phyloP scores from a whole-genome alignment of 2,113 vertebrate genomes.

The Asarcornis scutulata region DNA sequence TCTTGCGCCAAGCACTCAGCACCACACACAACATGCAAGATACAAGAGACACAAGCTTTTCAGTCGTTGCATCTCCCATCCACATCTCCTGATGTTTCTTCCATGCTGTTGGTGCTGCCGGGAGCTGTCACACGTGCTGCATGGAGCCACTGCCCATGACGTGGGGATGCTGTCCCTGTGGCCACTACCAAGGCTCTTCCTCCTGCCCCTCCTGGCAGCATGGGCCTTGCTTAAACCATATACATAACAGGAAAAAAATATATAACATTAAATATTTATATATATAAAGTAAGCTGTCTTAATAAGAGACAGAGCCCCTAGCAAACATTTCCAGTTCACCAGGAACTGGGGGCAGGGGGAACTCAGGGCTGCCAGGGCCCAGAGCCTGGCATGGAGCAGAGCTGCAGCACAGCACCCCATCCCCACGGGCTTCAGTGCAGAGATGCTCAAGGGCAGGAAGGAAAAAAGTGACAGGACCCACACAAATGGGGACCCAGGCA shows the following conservation, averaged over 20 bases:
- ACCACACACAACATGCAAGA: too few relatives aligned
- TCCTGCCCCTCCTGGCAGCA: neutral
- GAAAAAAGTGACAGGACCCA: accelerated
- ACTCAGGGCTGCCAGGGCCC: neutral
- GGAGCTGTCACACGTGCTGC: neutral
- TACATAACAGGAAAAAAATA: accelerated
- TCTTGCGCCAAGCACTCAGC: neutral
- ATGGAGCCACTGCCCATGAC: accelerated
- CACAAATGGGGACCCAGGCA: neutral
- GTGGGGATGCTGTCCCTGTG: neutral
- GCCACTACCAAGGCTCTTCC: neutral
- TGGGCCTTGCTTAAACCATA: neutral
- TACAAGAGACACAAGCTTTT: neutral
- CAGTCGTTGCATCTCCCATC: neutral
- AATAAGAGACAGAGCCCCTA: neutral
- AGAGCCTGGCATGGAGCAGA: too few relatives aligned
- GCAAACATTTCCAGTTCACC: neutral
- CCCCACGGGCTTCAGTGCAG: too few relatives aligned
- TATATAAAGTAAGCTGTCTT: too few relatives aligned
- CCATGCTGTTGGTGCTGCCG: neutral
- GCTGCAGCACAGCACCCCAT: too few relatives aligned
- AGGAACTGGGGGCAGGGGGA: neutral
- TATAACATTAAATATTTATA: too few relatives aligned
- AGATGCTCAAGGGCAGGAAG: neutral
- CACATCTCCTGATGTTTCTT: neutral